A percentile compares a stretch with the other conserved stretches of the same genome.
Evolutionary conservation across 2,113 vertebrate species (phyloP).

Genomic region (Sinosuthora webbiana): DNA sequence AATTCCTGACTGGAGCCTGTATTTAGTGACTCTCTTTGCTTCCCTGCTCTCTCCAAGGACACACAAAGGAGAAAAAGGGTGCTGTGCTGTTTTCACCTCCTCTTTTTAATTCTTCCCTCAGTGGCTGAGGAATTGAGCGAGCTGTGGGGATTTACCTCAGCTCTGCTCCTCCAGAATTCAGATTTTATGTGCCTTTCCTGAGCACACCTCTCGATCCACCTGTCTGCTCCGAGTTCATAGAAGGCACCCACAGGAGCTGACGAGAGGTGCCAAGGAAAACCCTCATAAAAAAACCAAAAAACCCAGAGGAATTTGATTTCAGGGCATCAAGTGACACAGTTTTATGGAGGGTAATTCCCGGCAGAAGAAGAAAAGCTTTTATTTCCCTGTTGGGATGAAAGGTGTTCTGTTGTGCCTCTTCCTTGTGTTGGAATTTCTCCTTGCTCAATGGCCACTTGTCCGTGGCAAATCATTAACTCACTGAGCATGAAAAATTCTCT

Average conservation of each 20-base stretch:
- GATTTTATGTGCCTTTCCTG: not conserved
- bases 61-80: not conserved
- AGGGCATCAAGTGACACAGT: not conserved
- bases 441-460: slow-evolving; percentile 17
- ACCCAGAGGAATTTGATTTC: slow-evolving; percentile 2
- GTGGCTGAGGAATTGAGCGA: not conserved
- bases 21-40: not conserved
- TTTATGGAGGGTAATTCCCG: slow-evolving; percentile 62
- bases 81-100: not conserved
- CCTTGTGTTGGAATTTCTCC: slow-evolving; percentile 13
- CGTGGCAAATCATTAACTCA: slow-evolving; percentile 41
- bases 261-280: not conserved
- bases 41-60: not conserved
- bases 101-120: not conserved
- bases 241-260: not conserved
- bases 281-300: not conserved
- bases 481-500: slow-evolving; percentile 32
- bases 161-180: not conserved
- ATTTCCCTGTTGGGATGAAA: slow-evolving; percentile 63
- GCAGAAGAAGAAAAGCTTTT: not conserved
- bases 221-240: not conserved
- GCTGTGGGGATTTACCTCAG: not conserved
- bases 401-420: slow-evolving; percentile 38
- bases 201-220: not conserved
- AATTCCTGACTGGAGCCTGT: not conserved